Evolutionary conservation across 2,113 vertebrate species (phyloP).

Genomic region (Pomatorhinus ruficollis): DNA sequence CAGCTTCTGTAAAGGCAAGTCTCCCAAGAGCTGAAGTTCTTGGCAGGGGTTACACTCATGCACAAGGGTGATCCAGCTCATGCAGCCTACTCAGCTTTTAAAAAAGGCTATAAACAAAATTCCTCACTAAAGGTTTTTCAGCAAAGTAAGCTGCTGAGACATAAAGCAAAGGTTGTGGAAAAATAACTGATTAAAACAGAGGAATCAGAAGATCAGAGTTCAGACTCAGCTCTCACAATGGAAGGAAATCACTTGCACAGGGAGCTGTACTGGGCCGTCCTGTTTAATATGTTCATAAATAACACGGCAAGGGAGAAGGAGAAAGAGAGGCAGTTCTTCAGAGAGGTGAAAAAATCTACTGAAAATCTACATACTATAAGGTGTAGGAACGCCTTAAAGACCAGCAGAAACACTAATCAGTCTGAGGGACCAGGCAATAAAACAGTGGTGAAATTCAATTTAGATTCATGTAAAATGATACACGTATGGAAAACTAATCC

Average conservation of each 20-base stretch:
- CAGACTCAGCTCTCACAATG: not conserved
- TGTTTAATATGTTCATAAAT: not conserved
- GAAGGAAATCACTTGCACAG: not conserved
- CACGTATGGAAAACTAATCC: not conserved
- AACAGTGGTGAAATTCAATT: not conserved
- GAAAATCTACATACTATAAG: not conserved
- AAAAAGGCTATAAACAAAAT: not conserved
- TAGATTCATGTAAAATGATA: slow-evolving; percentile 10
- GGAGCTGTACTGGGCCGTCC: not conserved
- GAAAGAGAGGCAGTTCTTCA: not conserved
- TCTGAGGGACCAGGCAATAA: not conserved
- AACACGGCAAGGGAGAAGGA: not conserved
- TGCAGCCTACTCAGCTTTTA: not conserved
- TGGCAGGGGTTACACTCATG: not conserved
- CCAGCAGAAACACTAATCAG: not conserved
- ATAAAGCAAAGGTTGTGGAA: not conserved
- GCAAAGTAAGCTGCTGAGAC: not conserved
- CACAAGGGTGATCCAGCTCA: not conserved
- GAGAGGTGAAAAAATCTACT: not conserved
- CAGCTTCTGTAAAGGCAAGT: not conserved
- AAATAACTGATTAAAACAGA: not conserved
- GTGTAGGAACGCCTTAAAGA: not conserved
- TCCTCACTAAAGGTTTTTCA: not conserved
- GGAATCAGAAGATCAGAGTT: not conserved
- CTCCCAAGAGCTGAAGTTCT: not conserved